Evolutionary conservation across 2,888 invertebrate genomes (phyloP), one percentile per base, ranked within the genome.

Genomic region (Meghimatium bilineatum): DNA sequence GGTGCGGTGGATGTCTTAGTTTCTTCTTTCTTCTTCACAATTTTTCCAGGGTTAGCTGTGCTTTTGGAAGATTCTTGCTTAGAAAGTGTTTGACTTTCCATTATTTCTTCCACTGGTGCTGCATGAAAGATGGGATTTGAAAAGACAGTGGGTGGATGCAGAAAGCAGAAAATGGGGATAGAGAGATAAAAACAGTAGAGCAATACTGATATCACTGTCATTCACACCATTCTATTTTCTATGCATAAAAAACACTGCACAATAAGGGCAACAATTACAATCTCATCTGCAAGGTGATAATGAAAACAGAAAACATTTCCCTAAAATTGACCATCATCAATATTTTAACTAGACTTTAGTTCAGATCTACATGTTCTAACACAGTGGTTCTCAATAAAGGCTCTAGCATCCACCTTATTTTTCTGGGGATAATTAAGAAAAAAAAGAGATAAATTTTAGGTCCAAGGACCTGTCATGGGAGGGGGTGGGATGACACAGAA

Each of bases 1-100:
- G 90, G 89, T 17, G 89, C 66, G 32, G 84, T 75, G 32, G 83
- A 72, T 32, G 79, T 79, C 80, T 77, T 83, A 26, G 79, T 38
- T 8, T 66, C 66, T 6, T 20, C 67, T 52, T 80, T 72, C 52
- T 80, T 75, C 56, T 82, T 81, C 29, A 75, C 79, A 38, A 82
- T 76, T 44, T 81, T 76, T 72, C 82, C 84, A 23, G 83, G 66
- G 63, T 85, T 77, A 56, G 83, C 83, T 36, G 85, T 82, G 52
- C 76, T 81, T 66, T 80, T 82, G 36, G n/a, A 49, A 8, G 60
- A 56, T 29, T 69, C 79, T 38, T 63, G 71, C 29, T 80, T 72
- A 52, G 81, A 66, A 44, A 87, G 88, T 79, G 85, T 86, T 85
- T 72, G 38, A 85, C 89, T 91, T 88, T 79, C 87, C 77, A 75